A percentile compares a stretch with the other conserved stretches of the same genome.
These are phyloP conservation scores for Luscinia megarhynchos DNA, from an alignment of 2,797 vertebrate genomes.

Conservation along the genomic window DNA sequence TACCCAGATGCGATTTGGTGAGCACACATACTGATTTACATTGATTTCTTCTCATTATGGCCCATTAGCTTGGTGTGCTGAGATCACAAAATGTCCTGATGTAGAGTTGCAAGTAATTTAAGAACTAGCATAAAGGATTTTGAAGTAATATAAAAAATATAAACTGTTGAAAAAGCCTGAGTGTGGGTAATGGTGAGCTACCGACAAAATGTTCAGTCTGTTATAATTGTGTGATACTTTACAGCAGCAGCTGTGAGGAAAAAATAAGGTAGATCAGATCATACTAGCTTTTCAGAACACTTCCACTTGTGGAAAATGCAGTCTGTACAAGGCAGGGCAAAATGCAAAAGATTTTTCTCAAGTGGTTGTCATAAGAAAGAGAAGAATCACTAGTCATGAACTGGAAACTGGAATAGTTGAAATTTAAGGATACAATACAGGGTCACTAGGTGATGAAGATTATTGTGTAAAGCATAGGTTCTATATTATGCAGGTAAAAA, in stretches of 20 bases:
- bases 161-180: neutral
- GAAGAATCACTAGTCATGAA: neutral
- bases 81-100: neutral
- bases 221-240: neutral
- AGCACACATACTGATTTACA: conserved; percentile 55
- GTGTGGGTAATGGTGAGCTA: neutral
- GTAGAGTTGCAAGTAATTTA: neutral
- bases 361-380: neutral
- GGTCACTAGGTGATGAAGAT: neutral
- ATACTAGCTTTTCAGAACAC: neutral
- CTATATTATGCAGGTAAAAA: neutral
- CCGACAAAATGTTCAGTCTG: neutral
- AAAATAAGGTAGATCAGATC: neutral
- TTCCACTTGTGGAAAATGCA: neutral
- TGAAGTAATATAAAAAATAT: neutral
- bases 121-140: neutral
- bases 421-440: neutral
- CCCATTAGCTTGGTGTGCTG: neutral
- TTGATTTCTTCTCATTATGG: accelerated
- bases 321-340: neutral
- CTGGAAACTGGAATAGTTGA: neutral
- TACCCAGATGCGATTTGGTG: conserved; percentile 86
- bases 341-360: neutral
- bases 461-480: neutral
- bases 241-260: neutral